phyloP scores from a whole-genome alignment of 2,113 vertebrate genomes.

The Formicarius rufipectus region DNA sequence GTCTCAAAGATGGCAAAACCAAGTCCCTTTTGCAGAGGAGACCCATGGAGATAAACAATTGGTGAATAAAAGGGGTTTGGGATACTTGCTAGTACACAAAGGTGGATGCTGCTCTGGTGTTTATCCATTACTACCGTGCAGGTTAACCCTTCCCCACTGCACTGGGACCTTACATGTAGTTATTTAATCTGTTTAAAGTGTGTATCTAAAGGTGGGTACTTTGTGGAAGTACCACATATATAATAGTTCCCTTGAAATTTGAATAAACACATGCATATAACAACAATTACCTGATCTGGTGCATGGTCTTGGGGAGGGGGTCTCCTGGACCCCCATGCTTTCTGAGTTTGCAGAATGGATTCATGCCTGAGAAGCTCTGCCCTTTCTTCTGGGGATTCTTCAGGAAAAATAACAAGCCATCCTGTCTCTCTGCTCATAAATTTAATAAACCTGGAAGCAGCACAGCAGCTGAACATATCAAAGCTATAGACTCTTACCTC shows the following conservation, averaged over 20 bases:
- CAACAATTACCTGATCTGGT: not conserved
- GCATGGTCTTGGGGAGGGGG: not conserved
- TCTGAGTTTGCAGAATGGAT: not conserved
- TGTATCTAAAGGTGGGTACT: fast-evolving
- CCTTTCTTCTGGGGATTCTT: not conserved
- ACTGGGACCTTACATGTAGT: not conserved
- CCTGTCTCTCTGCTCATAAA: constrained; percentile 30
- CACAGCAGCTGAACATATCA: constrained; percentile 9
- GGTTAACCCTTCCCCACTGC: not conserved
- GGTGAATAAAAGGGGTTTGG: not conserved
- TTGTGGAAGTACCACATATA: fast-evolving
- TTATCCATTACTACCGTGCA: not conserved
- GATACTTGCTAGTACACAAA: not conserved
- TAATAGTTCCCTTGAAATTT: not conserved
- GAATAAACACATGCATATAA: not conserved
- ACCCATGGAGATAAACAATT: not conserved
- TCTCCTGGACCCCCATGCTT: not conserved
- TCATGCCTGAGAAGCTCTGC: not conserved
- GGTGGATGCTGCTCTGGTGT: not conserved
- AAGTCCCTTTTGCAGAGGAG: not conserved
- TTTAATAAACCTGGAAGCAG: constrained; percentile 59
- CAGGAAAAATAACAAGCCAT: not conserved
- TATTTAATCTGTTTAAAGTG: fast-evolving
- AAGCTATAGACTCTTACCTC: constrained; percentile 28
- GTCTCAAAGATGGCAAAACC: not conserved